Conservation (phyloP, 2,888 invertebrate genomes). For the Andrena fulva region DNA sequence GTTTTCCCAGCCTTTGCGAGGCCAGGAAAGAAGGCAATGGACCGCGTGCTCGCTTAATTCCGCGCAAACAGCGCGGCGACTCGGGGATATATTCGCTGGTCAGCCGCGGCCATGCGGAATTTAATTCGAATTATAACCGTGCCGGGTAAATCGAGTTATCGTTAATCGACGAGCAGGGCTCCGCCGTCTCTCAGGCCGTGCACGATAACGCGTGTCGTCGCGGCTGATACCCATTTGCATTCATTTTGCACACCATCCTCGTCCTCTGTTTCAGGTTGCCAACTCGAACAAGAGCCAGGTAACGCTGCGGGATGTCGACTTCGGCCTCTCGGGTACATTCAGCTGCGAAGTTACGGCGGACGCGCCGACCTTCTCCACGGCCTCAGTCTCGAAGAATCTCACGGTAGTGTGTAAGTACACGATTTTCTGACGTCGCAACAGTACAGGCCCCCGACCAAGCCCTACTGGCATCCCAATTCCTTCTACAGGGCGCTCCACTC, state of each 20-base stretch:
- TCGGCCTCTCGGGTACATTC: slow-evolving; percentile 91
- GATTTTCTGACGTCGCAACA: slow-evolving; percentile 43
- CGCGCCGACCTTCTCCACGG: slow-evolving; percentile 89
- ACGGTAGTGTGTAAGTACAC: slow-evolving; percentile 90
- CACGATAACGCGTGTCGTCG: slow-evolving; percentile 40
- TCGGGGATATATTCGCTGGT: slow-evolving; percentile 32
- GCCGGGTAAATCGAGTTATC: slow-evolving; percentile 46
- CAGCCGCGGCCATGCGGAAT: slow-evolving; percentile 27
- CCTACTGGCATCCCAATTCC: background rate
- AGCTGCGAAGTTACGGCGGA: slow-evolving; percentile 93
- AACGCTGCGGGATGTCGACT: slow-evolving; percentile 89
- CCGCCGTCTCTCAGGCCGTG: slow-evolving; percentile 16
- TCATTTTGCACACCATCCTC: slow-evolving; percentile 39
- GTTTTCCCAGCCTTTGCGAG: background rate
- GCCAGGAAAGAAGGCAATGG: slow-evolving; percentile 23
- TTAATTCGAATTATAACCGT: slow-evolving; percentile 50
- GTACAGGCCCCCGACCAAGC: slow-evolving; percentile 23
- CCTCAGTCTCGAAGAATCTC: slow-evolving; percentile 88
- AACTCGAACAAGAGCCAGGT: slow-evolving; percentile 92
- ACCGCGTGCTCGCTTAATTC: slow-evolving; percentile 14
- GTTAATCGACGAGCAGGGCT: slow-evolving; percentile 40
- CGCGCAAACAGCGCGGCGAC: slow-evolving; percentile 16
- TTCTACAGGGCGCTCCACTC: background rate
- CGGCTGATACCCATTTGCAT: slow-evolving; percentile 57
- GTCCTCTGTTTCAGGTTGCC: slow-evolving; percentile 87